These are phyloP conservation scores for Mionectes macconnelli DNA, from an alignment of 2,113 vertebrate species.

Conservation along the genomic window DNA sequence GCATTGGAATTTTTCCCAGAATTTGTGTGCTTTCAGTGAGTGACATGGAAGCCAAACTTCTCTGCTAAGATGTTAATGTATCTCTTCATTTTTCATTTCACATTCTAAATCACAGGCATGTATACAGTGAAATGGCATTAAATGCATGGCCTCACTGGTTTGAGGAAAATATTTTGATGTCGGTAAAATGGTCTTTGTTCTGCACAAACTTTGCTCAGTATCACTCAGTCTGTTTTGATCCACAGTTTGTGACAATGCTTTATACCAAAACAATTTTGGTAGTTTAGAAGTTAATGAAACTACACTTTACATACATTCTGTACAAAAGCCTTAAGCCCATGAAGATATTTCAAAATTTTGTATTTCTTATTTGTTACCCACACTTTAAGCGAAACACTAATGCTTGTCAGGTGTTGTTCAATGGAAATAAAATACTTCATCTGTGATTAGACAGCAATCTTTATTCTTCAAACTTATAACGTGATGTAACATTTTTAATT, in stretches of 20 bases:
- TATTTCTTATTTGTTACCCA: background rate
- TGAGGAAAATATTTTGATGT: background rate
- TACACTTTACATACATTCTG: background rate
- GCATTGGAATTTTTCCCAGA: background rate
- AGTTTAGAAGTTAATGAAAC: background rate
- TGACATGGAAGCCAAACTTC: background rate
- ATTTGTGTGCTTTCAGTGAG: background rate
- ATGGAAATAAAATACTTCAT: background rate
- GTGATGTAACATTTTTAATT: background rate
- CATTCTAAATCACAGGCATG: background rate
- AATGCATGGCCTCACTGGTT: background rate
- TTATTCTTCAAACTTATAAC: background rate
- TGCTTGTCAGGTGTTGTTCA: background rate
- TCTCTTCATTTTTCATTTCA: background rate
- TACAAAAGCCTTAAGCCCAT: background rate
- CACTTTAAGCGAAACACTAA: background rate
- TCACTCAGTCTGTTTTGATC: background rate
- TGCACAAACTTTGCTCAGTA: background rate
- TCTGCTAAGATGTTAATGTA: background rate
- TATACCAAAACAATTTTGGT: background rate
- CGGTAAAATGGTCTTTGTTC: background rate
- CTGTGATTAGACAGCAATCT: background rate
- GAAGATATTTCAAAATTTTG: background rate
- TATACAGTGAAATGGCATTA: background rate
- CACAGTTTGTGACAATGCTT: background rate